Conservation (phyloP, 2,797 vertebrate species). For the Cuculus canorus region DNA sequence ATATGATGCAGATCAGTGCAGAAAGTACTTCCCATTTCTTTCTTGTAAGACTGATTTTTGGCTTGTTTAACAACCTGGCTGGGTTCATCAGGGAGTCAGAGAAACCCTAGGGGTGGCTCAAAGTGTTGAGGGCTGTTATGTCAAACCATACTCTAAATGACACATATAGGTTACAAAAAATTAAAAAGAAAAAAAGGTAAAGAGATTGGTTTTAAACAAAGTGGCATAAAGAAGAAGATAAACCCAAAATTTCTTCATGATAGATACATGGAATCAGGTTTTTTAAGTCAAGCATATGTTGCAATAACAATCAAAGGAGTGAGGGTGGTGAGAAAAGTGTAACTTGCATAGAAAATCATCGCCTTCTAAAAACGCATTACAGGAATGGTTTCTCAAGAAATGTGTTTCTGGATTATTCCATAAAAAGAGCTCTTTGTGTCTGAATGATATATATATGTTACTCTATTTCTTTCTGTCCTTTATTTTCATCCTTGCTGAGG, state of each 20-base stretch:
- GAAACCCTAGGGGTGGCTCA: neutral
- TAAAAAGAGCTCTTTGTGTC: neutral
- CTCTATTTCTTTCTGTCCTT: neutral
- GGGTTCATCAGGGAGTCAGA: neutral
- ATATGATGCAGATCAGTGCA: fast-evolving
- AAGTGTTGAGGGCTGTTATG: neutral
- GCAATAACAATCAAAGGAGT: neutral
- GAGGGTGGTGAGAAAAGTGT: neutral
- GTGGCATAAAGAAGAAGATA: neutral
- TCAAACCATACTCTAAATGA: neutral
- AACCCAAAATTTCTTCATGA: neutral
- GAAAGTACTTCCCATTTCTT: neutral
- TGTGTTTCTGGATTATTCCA: neutral
- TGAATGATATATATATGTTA: neutral
- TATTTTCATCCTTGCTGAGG: neutral
- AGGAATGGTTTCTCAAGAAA: neutral
- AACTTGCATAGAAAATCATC: neutral
- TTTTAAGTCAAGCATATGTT: neutral
- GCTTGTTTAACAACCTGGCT: neutral
- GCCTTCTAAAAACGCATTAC: neutral
- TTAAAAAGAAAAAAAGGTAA: too few relatives aligned
- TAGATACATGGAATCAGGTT: neutral
- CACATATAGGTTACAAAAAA: neutral
- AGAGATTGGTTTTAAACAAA: neutral
- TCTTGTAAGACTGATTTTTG: constrained; percentile 3